Evolutionary conservation across 2,797 vertebrate genomes (phyloP), one percentile per base, ranked within the genome.

Genomic region (Pangasius macronema): DNA sequence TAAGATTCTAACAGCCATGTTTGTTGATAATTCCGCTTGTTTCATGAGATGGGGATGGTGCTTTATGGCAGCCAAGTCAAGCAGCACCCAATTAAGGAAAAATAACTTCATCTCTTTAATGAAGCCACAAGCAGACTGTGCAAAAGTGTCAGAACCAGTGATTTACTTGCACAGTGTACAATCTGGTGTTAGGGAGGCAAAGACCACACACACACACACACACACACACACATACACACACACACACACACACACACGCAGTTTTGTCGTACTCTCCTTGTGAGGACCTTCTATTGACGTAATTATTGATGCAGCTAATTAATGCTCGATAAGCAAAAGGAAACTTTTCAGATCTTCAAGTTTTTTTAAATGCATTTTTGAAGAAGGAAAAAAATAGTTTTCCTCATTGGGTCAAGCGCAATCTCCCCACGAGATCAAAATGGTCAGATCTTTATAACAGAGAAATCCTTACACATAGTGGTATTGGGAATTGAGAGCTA

Each of bases 31-130:
- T 51, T 67, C 46, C 5, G 39, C 67, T 57, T 24, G 59, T 79
- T 75, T 79, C 46, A 75, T 83, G 86, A 61, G 53, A 84, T 13
- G 61, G 36, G 55, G 82, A 57, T 13, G 57, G 46, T 63, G 57
- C 42, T 89, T 87, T 80, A 88, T 57, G 75, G 82, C 49, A 24
- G 82, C 79, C 33, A 63, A 87, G 65, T 63, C 79, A 68, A 87
- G 55, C 79, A 87, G 79, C 82, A 82, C 72, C 77, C 89, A 90
- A 82, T 88, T 87, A 90, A 85, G 76, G 57, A 83, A 79, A 90
- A 86, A 89, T 88, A 89, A 89, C 87, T 88, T 87, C 85, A 91
- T 89, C 86, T 82, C 14, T 63, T 82, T 84, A 85, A 89, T 86
- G 77, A 89, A 83, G 72, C 57, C 61, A 87, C 87, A 68, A 85